A percentile compares a stretch with the other conserved stretches of the same genome.
Conservation (phyloP, 2,113 vertebrate genomes). For the Percina caprodes region DNA sequence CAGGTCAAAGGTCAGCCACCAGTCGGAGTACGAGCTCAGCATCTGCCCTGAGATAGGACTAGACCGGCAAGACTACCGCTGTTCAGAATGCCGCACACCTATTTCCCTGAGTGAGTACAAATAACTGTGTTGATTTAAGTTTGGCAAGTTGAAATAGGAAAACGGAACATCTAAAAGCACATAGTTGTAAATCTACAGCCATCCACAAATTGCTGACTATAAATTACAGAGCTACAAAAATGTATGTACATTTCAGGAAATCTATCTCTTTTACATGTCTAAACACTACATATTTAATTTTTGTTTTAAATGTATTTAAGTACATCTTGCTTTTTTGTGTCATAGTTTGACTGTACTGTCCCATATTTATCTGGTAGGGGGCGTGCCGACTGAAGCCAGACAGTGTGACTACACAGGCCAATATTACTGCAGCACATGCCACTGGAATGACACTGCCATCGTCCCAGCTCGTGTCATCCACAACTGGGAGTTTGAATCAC, state of each 20-base stretch:
- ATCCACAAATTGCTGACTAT: not conserved
- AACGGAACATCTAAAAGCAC: not conserved
- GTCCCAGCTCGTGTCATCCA: conserved; percentile 95
- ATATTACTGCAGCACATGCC: conserved; percentile 97
- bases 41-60: conserved; percentile 96
- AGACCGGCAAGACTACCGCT: conserved; percentile 97
- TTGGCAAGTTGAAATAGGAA: not conserved
- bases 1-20: conserved; percentile 96
- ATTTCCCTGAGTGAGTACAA: conserved; percentile 92
- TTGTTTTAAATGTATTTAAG: not conserved
- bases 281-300: not conserved
- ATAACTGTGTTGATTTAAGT: not conserved
- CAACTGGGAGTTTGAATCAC: conserved; percentile 98
- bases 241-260: not conserved
- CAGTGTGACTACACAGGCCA: conserved; percentile 98
- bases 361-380: conserved; percentile 80
- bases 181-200: not conserved
- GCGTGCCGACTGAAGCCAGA: conserved; percentile 92
- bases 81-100: conserved; percentile 92
- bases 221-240: not conserved
- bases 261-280: not conserved
- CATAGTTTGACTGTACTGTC: conserved; percentile 17
- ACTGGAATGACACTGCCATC: conserved; percentile 95
- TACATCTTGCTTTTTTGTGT: not conserved
- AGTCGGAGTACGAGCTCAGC: conserved; percentile 94